These are phyloP conservation scores for Lordiphosa fenestrarum DNA, from an alignment of 2,888 invertebrate species.

Conservation along the genomic window DNA sequence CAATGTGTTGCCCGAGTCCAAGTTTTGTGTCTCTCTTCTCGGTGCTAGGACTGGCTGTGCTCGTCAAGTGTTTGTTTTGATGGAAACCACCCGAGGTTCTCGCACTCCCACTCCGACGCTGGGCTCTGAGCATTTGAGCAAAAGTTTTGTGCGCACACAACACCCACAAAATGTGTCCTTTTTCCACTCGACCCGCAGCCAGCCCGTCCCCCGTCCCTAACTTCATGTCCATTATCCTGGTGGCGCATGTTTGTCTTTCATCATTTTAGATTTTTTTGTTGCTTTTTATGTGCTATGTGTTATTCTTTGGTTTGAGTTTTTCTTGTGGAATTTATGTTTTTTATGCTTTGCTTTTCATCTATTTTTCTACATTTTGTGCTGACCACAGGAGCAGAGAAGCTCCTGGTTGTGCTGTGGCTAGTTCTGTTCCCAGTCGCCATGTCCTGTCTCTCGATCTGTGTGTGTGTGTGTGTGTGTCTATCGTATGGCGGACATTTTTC, in stretches of 20 bases:
- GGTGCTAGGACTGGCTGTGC: constrained; percentile 6
- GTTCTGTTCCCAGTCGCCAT: constrained; percentile 50
- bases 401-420: constrained; percentile 45
- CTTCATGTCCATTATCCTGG: constrained; percentile 64
- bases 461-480: constrained; percentile 26
- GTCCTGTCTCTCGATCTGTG: constrained; percentile 17
- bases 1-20: constrained; percentile 1
- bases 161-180: constrained; percentile 37
- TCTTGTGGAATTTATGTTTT: constrained; percentile 66
- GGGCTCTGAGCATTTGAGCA: constrained; percentile 6
- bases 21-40: background rate
- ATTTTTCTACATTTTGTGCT: constrained; percentile 61
- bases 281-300: constrained; percentile 28
- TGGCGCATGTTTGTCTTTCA: constrained; percentile 77
- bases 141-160: constrained; percentile 37
- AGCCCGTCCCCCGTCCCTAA: constrained; percentile 12
- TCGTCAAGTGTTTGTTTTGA: constrained; percentile 66
- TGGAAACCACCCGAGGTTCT: constrained; percentile 36
- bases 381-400: constrained; percentile 51
- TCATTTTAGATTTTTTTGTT: constrained; percentile 58
- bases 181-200: background rate
- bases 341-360: constrained; percentile 65
- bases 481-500: constrained; percentile 74
- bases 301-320: constrained; percentile 40
- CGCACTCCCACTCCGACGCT: background rate